Base-by-base conservation (phyloP, 2,888 invertebrate genomes). In the Deilephila porcellus region DNA sequence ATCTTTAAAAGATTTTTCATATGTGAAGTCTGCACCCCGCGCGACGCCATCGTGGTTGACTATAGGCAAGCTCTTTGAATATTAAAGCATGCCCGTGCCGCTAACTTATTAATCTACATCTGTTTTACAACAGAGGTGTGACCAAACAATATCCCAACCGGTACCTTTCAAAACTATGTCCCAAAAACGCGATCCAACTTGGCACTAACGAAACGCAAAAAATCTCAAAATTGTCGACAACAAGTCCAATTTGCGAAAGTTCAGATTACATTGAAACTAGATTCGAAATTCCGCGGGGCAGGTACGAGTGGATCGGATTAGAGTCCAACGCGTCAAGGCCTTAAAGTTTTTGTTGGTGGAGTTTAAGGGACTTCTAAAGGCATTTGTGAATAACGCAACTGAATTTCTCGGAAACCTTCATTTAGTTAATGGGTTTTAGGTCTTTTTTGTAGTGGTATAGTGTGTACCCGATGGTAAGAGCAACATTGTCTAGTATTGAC, bases 221-320 rank as follows among this genome's bases (percentile, higher is more conserved):
- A 67, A 67, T n/a, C 25, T 17, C n/a, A 17, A 45, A 67, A 52
- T 67, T 45, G 52, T 52, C 17, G 45, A 20, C 60, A 62, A 62
- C 67, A 67, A 67, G 67, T 67, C 52, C 67, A 67, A 67, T 67
- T 52, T 67, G 67, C 67, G 45, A 67, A 56, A 67, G 67, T 67
- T 67, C 67, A 67, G 67, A 67, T 67, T 67, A 67, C 67, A 67
- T 67, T 25, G 67, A 52, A 67, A 67, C 67, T 67, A 17, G 67
- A 67, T 67, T 67, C 67, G 45, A 17, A 67, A 52, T 52, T 25
- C 67, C 67, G 20, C 11, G 64, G 64, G 64, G 37, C 64, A 67
- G 67, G 67, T 67, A 67, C 4, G 25, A 64, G 34, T 45, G 64
- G 64, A 67, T 67, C 67, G 67, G 45, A 52, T 67, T 67, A 52